phyloP scores from a whole-genome alignment of 2,888 invertebrate genomes.

The Norana najaformis region DNA sequence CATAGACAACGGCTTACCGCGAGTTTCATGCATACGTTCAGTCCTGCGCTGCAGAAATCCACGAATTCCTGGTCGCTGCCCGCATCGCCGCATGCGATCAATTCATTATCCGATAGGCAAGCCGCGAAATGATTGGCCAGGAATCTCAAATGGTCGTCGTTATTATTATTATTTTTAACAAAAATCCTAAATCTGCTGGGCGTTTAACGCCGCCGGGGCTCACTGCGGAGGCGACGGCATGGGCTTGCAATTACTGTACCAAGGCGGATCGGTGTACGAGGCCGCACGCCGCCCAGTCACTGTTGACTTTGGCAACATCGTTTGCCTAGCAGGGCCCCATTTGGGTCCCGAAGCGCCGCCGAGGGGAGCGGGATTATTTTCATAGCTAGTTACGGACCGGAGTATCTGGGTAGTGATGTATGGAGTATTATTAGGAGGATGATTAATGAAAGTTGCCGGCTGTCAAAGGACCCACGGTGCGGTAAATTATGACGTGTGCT shows the following conservation, averaged over 20 bases:
- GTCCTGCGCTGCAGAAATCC: not conserved
- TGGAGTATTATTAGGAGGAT: slow-evolving; percentile 21
- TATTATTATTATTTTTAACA: slow-evolving; percentile 22
- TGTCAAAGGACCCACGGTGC: slow-evolving; percentile 20
- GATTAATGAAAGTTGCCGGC: slow-evolving; percentile 22
- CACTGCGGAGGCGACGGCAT: not conserved
- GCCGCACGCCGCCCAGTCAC: not conserved
- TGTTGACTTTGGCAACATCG: slow-evolving; percentile 23
- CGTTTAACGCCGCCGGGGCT: not conserved
- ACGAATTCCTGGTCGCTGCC: not conserved
- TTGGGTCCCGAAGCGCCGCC: not conserved
- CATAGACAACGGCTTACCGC: not conserved
- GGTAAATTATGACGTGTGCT: slow-evolving; percentile 21
- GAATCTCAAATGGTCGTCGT: slow-evolving; percentile 20
- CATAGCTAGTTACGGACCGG: slow-evolving; percentile 24
- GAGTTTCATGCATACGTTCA: not conserved
- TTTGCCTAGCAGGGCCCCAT: slow-evolving; percentile 21
- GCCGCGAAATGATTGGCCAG: slow-evolving; percentile 9
- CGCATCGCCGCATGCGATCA: not conserved
- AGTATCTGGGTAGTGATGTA: slow-evolving; percentile 18
- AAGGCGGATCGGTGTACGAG: not conserved
- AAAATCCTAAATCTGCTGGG: slow-evolving; percentile 19
- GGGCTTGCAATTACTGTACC: slow-evolving; percentile 23
- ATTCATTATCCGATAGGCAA: not conserved
- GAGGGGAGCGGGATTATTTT: slow-evolving; percentile 23